Percentiles rank a stretch among this genome's conserved stretches.
phyloP scores from a whole-genome alignment of 1,140 invertebrate genomes.

The Drosophila ercepeae region DNA sequence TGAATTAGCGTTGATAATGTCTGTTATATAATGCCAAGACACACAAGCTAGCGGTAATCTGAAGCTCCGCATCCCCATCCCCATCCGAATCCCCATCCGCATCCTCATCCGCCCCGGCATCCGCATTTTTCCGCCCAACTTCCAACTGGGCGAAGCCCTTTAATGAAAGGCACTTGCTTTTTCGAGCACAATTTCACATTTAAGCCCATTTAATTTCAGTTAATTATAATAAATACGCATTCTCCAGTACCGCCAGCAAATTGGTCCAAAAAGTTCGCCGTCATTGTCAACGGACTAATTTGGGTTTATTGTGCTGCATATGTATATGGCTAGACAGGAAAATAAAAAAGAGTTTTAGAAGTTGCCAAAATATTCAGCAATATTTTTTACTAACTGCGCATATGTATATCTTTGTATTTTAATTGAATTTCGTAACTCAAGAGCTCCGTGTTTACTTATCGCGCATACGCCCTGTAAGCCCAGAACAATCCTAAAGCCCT shows the following conservation, averaged over 20 bases:
- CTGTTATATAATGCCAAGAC: slow-evolving; percentile 56
- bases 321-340: slow-evolving; percentile 13
- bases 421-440: slow-evolving; percentile 45
- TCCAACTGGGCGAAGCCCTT: slow-evolving; percentile 13
- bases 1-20: slow-evolving; percentile 83
- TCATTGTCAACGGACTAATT: slow-evolving; percentile 64
- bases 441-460: slow-evolving; percentile 32
- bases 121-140: slow-evolving; percentile 1
- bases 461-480: slow-evolving; percentile 60
- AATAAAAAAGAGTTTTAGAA: slow-evolving; percentile 17
- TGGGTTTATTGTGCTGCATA: slow-evolving; percentile 59
- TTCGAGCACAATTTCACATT: slow-evolving; percentile 75
- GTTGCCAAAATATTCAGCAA: not conserved
- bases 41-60: slow-evolving; percentile 34
- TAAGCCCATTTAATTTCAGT: slow-evolving; percentile 74
- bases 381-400: slow-evolving; percentile 10
- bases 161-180: slow-evolving; percentile 65
- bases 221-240: slow-evolving; percentile 75
- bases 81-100: not conserved
- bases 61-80: slow-evolving; percentile 8
- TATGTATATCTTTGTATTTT: slow-evolving; percentile 20
- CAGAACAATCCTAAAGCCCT: slow-evolving; percentile 11
- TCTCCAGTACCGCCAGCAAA: slow-evolving; percentile 3
- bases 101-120: not conserved
- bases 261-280: slow-evolving; percentile 22